These are phyloP conservation scores for Thalassaphorura encarpata DNA, from an alignment of 1,140 invertebrate genomes.

Conservation along the genomic window DNA sequence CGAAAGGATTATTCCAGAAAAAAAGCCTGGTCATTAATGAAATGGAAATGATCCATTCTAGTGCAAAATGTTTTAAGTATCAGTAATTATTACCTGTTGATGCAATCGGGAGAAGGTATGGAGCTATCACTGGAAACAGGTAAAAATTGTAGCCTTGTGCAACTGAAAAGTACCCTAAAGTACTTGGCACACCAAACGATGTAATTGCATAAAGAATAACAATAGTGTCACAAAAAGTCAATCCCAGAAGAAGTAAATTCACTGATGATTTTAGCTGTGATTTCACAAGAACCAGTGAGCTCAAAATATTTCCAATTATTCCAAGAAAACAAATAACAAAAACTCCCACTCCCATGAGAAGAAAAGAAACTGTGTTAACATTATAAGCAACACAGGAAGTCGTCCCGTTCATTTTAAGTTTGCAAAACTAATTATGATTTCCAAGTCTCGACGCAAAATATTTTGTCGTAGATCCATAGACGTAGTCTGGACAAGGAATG, in stretches of 20 bases:
- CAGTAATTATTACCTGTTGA: slow-evolving; percentile 6
- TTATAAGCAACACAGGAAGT: background rate
- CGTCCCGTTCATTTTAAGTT: too few species aligned
- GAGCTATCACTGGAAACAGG: slow-evolving; percentile 1
- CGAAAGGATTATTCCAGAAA: too few species aligned
- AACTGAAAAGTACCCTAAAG: slow-evolving; percentile 61
- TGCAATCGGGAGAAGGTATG: slow-evolving; percentile 1
- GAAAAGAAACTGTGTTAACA: background rate
- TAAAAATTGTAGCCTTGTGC: background rate
- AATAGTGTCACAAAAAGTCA: slow-evolving; percentile 79
- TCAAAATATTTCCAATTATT: slow-evolving; percentile 78
- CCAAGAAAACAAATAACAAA: slow-evolving; percentile 71
- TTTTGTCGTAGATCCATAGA: too few species aligned
- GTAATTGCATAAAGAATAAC: slow-evolving; percentile 74
- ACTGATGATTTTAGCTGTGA: slow-evolving; percentile 89
- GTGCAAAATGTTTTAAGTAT: too few species aligned
- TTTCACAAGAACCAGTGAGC: slow-evolving; percentile 76
- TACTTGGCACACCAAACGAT: slow-evolving; percentile 70
- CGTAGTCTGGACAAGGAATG: too few species aligned
- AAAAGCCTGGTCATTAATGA: too few species aligned
- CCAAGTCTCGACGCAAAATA: too few species aligned
- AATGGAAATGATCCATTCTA: too few species aligned
- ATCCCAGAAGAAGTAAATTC: slow-evolving; percentile 78
- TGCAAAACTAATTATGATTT: too few species aligned
- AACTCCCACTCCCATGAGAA: slow-evolving; percentile 54